Evolutionary conservation across 1,140 invertebrate genomes (phyloP).

Genomic region (Danaus melanippus): DNA sequence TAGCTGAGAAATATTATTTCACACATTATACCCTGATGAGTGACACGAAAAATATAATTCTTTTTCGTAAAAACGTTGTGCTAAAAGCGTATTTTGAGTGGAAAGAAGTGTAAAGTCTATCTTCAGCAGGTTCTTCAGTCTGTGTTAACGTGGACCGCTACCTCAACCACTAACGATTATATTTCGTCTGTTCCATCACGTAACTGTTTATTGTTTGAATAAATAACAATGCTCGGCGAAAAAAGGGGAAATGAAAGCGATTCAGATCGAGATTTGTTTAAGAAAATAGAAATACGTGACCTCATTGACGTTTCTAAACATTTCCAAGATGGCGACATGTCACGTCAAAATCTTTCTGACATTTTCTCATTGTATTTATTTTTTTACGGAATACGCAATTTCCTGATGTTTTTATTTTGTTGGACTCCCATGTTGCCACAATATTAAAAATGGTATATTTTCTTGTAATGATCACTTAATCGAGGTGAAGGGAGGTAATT

Average conservation of each 20-base stretch:
- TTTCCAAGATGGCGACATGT: slow-evolving; percentile 44
- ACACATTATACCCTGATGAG: slow-evolving; percentile 39
- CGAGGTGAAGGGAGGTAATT: slow-evolving; percentile 56
- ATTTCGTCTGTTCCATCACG: slow-evolving; percentile 10
- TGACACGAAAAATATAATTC: slow-evolving; percentile 28
- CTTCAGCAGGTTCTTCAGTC: not conserved
- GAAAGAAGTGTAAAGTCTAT: not conserved
- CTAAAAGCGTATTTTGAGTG: not conserved
- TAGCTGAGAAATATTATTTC: slow-evolving; percentile 45
- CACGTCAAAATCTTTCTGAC: slow-evolving; percentile 37
- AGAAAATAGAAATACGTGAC: slow-evolving; percentile 50
- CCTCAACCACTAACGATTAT: slow-evolving; percentile 1
- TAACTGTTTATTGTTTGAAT: slow-evolving; percentile 13
- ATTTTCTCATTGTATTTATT: slow-evolving; percentile 18
- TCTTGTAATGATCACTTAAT: slow-evolving; percentile 57
- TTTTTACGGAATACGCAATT: slow-evolving; percentile 45
- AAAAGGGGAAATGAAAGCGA: slow-evolving; percentile 27
- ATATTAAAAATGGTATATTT: slow-evolving; percentile 51
- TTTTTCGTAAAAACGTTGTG: slow-evolving; percentile 11
- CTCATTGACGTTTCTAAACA: slow-evolving; percentile 38
- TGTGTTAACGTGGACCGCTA: not conserved
- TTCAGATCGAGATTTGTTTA: slow-evolving; percentile 40
- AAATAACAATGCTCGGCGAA: slow-evolving; percentile 26
- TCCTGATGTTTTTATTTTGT: slow-evolving; percentile 43
- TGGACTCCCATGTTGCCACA: slow-evolving; percentile 23